These are phyloP conservation scores for Lasioglossum morio DNA, from an alignment of 2,888 invertebrate genomes.

Conservation along the genomic window DNA sequence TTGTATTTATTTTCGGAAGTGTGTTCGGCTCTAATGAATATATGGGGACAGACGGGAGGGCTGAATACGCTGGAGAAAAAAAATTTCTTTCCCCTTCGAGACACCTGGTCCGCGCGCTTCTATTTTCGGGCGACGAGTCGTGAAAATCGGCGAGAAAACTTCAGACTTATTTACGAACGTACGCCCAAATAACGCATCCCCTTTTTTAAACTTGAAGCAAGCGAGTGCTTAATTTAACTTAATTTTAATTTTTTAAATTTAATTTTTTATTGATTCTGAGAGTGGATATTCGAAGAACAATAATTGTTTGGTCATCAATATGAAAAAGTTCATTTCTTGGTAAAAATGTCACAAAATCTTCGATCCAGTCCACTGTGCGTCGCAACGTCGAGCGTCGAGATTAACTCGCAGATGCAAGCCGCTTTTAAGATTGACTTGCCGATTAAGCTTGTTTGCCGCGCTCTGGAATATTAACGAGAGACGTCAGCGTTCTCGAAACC, in stretches of 20 bases:
- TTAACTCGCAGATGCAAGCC: constrained; percentile 21
- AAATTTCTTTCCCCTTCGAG: background rate
- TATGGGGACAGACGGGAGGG: background rate
- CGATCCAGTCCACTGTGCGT: background rate
- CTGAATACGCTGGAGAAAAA: constrained; percentile 26
- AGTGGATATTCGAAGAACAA: too few relatives aligned
- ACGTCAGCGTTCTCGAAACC: constrained; percentile 26
- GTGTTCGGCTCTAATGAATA: constrained; percentile 51
- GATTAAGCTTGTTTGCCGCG: constrained; percentile 31
- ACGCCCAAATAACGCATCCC: too few relatives aligned
- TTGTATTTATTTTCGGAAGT: constrained; percentile 36
- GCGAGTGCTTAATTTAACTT: too few relatives aligned
- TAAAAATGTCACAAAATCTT: too few relatives aligned
- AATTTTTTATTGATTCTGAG: too few relatives aligned
- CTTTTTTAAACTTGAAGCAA: too few relatives aligned
- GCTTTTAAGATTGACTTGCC: constrained; percentile 25
- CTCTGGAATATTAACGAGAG: constrained; percentile 32
- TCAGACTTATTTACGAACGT: background rate
- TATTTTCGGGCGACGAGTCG: background rate
- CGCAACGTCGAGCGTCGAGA: background rate
- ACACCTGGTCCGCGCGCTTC: background rate
- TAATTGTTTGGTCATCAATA: too few relatives aligned
- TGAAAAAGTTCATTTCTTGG: too few relatives aligned
- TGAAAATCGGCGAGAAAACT: background rate
- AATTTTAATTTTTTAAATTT: too few relatives aligned